phyloP scores from a whole-genome alignment of 2,113 vertebrate species.

The Bujurquina vittata region DNA sequence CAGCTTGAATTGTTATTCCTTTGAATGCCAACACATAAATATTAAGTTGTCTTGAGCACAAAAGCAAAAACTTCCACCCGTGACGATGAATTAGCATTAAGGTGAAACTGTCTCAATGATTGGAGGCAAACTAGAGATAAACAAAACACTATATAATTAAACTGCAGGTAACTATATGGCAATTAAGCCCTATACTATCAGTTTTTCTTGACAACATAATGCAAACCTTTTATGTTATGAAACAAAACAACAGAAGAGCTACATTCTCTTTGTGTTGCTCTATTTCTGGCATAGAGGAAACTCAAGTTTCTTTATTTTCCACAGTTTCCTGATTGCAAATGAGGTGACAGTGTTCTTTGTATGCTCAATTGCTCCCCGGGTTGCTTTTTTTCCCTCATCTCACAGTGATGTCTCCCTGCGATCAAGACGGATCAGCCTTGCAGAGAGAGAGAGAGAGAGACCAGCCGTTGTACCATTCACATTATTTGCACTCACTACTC shows the following conservation, averaged over 20 bases:
- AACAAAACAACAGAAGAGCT: conserved; percentile 15
- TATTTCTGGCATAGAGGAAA: conserved; percentile 24
- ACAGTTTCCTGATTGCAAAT: conserved; percentile 50
- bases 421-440: conserved; percentile 56
- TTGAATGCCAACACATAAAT: conserved; percentile 27
- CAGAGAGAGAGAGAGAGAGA: conserved; percentile 27
- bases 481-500: conserved; percentile 56
- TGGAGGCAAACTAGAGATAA: conserved; percentile 10
- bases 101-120: conserved; percentile 40
- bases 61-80: conserved; percentile 18
- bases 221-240: conserved; percentile 29
- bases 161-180: not conserved
- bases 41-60: conserved; percentile 36
- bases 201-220: conserved; percentile 27
- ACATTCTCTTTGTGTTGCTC: conserved; percentile 6
- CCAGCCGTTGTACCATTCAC: conserved; percentile 28
- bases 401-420: conserved; percentile 22
- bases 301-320: conserved; percentile 39
- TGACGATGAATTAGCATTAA: conserved; percentile 25
- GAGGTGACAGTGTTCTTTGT: conserved; percentile 62
- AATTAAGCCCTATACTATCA: conserved; percentile 42
- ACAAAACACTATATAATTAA: conserved; percentile 46
- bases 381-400: conserved; percentile 25
- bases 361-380: conserved; percentile 58
- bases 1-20: not conserved